Base-by-base conservation (phyloP, 2,113 vertebrate species). In the Morone saxatilis region DNA sequence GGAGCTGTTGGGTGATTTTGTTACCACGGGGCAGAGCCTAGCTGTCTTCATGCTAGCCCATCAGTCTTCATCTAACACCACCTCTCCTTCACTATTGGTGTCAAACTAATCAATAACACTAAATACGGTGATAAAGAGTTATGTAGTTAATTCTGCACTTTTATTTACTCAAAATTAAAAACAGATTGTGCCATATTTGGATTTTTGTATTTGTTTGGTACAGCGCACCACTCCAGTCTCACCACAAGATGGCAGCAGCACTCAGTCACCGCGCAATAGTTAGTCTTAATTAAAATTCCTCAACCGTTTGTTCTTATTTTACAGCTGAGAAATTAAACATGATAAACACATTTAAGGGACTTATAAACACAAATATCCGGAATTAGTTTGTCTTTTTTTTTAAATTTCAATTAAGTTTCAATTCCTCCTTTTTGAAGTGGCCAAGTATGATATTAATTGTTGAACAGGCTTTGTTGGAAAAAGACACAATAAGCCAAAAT, bases 171-270 rank as follows among this genome's bases (percentile, higher is more conserved):
- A 43, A 66, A 22, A 45, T 43, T 6, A 17, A 67, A 31, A 48
- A 9, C n/a, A 19, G 5, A 25, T 9, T 45, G 62, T 20, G n/a
- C 10, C 45, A 9, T 8, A 31, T 54, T 66, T 0, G 0, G 6
- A 7, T 57, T 57, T 11, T 31, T 25, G 8, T 66, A 4, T n/a
- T n/a, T 13, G 20, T 67, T 47, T 4, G 3, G 1, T 36, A 8
- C 16, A 4, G 6, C 10, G 71, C 50, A 77, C 22, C 31, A 8
- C 22, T n/a, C 11, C 20, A 19, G 14, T 25, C 4, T 54, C 20
- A 47, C 88, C 92, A 85, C 86, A 8, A 56, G 89, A n/a, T 71
- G 86, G 81, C 83, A 38, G 38, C 71, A 85, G 12, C 41, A 3
- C 17, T 40, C 78, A 60, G 9, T 8, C 20, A 2, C 13, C 31